Base-by-base conservation (phyloP, 2,113 vertebrate species). In the Dipodomys spectabilis region DNA sequence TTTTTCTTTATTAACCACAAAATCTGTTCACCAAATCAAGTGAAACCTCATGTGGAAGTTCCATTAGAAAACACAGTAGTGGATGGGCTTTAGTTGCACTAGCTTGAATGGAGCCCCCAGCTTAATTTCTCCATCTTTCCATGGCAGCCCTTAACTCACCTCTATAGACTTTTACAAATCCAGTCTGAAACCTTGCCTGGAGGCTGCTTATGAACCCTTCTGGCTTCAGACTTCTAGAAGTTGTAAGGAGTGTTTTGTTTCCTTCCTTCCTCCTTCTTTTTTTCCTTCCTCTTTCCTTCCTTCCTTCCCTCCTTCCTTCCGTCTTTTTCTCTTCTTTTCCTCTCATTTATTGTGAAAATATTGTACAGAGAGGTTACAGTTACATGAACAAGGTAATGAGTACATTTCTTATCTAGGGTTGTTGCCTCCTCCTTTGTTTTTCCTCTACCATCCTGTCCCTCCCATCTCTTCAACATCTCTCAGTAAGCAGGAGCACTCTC, bases 11-110 rank as follows among this genome's bases (percentile, higher is more conserved):
- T 64, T 35, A 57, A 57, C 30, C 30, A 49, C 25, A 87, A 69
- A 94, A 89, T 25, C 11, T 5, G 89, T 94, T 86, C 11, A 81
- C 28, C 77, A 83, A 89, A 82, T 80, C 77, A 83, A 89, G 80
- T 80, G 35, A 18, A 74, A 86, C 71, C 72, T 94, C 71, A 68
- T 2, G 39, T 87, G 60, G 49, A 94, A 71, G 4, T 49, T 75
- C 35, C 45, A 39, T 13, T 13, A 92, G 60, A 90, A 88, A 22
- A 82, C 49, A 72, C 71, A 71, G n/a, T 94, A 73, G 30, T 62
- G 1, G 49, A 85, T 8, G 65, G 30, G 22, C 7, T 93, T 53
- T 49, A 18, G 18, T 18, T 73, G n/a, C 94, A 91, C 67, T 60
- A 62, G 19, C 12, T 45, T 65, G 53, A 69, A 19, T 62, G 39